phyloP scores from a whole-genome alignment of 2,797 vertebrate species.

The Aeoliscus strigatus region DNA sequence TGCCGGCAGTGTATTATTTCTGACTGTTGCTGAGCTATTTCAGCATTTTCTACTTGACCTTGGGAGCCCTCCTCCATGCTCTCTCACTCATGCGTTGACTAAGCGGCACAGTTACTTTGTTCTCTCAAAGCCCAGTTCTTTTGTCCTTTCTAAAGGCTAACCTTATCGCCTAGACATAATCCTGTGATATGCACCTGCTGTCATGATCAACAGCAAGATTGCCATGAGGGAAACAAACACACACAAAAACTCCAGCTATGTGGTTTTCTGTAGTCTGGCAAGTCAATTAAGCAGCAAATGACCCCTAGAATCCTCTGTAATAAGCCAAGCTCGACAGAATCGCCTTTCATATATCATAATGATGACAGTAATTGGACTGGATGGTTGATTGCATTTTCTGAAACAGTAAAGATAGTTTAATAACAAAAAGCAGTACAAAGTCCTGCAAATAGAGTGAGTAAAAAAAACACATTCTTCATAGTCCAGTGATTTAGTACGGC shows the following conservation, averaged over 20 bases:
- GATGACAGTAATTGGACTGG: constrained; percentile 73
- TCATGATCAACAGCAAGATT: constrained; percentile 46
- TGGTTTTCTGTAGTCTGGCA: constrained; percentile 60
- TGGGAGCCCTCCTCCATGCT: constrained; percentile 9
- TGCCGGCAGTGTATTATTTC: constrained; percentile 40
- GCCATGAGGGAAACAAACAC: constrained; percentile 59
- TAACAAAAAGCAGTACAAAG: constrained; percentile 45
- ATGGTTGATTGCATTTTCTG: constrained; percentile 63
- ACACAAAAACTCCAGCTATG: constrained; percentile 51
- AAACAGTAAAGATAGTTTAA: constrained; percentile 45
- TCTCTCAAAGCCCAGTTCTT: constrained; percentile 41
- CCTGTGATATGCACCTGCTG: constrained; percentile 57
- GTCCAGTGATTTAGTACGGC: too few relatives aligned
- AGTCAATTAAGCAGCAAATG: constrained; percentile 80
- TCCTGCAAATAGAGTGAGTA: constrained; percentile 22
- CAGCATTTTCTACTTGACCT: constrained; percentile 53
- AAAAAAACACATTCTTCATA: constrained; percentile 34
- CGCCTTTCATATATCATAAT: constrained; percentile 75
- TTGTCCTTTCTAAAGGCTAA: constrained; percentile 40
- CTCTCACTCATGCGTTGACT: constrained; percentile 29
- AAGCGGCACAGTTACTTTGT: constrained; percentile 32
- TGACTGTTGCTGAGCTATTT: constrained; percentile 45
- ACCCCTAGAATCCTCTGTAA: constrained; percentile 70
- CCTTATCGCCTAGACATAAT: constrained; percentile 54
- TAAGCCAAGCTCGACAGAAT: constrained; percentile 62